Evolutionary conservation across 2,888 invertebrate species (phyloP).

Genomic region (Xestia sexstrigata): DNA sequence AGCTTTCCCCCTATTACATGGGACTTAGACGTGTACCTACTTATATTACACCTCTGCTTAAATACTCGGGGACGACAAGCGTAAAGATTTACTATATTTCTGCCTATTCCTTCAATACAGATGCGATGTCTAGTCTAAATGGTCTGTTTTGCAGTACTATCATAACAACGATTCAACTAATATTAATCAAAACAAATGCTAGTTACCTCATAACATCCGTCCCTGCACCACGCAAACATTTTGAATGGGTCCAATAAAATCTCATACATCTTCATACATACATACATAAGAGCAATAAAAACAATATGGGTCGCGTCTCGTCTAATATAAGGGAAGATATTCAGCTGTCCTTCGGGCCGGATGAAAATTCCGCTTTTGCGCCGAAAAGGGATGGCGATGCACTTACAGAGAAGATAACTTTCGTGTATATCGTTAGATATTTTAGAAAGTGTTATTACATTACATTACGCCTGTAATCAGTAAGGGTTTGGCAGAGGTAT

Average conservation of each 20-base stretch:
- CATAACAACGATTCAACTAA: background rate
- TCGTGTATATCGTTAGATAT: background rate
- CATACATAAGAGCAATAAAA: slow-evolving; percentile 49
- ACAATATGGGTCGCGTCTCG: slow-evolving; percentile 66
- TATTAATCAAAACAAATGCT: slow-evolving; percentile 20
- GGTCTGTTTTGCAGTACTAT: background rate
- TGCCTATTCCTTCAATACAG: too few relatives aligned
- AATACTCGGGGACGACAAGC: too few relatives aligned
- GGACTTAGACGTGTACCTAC: too few relatives aligned
- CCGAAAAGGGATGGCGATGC: slow-evolving; percentile 40
- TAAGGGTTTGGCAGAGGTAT: background rate
- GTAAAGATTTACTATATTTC: too few relatives aligned
- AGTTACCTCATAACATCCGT: slow-evolving; percentile 4
- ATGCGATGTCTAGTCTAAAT: too few relatives aligned
- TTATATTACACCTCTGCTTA: too few relatives aligned
- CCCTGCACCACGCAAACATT: slow-evolving; percentile 11
- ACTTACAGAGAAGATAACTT: background rate
- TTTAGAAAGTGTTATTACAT: background rate
- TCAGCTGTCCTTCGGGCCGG: slow-evolving; percentile 47
- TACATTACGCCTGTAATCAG: background rate
- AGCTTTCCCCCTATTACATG: too few relatives aligned
- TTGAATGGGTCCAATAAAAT: slow-evolving; percentile 43
- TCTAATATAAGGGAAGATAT: slow-evolving; percentile 67
- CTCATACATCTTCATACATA: slow-evolving; percentile 38
- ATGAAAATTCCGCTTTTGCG: slow-evolving; percentile 57